Conservation (phyloP, 2,113 vertebrate genomes). For the Epinephelus lanceolatus region DNA sequence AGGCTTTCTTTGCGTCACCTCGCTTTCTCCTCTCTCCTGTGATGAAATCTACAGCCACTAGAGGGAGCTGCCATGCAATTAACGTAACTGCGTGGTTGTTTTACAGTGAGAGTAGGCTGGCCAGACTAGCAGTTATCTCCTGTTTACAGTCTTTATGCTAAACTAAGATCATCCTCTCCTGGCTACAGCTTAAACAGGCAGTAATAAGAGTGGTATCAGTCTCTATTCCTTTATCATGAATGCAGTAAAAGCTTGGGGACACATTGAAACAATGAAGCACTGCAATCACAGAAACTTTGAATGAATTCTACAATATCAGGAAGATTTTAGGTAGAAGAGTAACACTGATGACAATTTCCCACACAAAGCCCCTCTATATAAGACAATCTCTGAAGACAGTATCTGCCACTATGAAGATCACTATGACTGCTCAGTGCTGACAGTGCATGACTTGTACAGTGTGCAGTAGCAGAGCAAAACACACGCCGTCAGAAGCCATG, state of each 20-base stretch:
- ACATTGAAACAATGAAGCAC: background rate
- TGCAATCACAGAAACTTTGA: background rate
- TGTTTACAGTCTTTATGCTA: background rate
- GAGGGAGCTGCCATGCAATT: no score
- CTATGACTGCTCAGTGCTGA: background rate
- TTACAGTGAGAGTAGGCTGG: no score
- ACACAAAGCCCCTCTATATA: no score
- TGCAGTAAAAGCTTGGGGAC: background rate
- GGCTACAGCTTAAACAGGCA: no score
- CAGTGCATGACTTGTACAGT: background rate
- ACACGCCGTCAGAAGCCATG: constrained; percentile 34
- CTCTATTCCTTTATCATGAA: background rate
- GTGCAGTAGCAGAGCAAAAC: constrained; percentile 19
- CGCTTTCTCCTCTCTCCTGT: no score
- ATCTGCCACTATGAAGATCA: background rate
- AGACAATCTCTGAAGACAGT: background rate
- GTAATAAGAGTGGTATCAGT: background rate
- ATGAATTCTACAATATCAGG: background rate
- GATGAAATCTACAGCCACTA: no score
- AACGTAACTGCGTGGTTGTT: no score
- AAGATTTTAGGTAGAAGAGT: background rate
- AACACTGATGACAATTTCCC: background rate
- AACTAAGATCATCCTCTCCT: background rate
- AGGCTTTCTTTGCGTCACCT: no score
- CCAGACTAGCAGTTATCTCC: no score